Evolutionary conservation across 2,113 vertebrate species (phyloP).

Genomic region (Anguilla rostrata): DNA sequence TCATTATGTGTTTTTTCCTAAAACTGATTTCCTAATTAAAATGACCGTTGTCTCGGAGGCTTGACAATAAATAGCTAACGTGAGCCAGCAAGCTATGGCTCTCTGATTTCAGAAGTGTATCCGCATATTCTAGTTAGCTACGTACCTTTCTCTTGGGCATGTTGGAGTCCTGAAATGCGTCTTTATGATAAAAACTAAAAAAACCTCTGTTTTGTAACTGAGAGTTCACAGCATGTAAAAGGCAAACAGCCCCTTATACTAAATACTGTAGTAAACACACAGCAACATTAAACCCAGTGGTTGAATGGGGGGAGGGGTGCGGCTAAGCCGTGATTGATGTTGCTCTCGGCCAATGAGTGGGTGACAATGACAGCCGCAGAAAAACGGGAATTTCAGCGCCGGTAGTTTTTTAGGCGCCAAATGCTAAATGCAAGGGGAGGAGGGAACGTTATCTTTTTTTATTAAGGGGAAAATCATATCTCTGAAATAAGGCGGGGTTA

Average conservation of each 20-base stretch:
- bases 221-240: slow-evolving; percentile 71
- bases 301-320: slow-evolving; percentile 77
- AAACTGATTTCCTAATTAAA: slow-evolving; percentile 64
- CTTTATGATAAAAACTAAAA: slow-evolving; percentile 62
- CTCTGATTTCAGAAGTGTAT: slow-evolving; percentile 52
- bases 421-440: slow-evolving; percentile 61
- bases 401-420: slow-evolving; percentile 69
- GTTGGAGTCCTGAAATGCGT: slow-evolving; percentile 65
- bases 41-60: slow-evolving; percentile 67
- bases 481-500: not conserved
- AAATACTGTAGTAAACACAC: slow-evolving; percentile 80
- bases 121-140: slow-evolving; percentile 45
- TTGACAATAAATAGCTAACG: slow-evolving; percentile 60
- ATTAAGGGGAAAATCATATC: not conserved
- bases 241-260: slow-evolving; percentile 74
- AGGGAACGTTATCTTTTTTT: slow-evolving; percentile 40
- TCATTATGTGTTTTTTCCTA: slow-evolving; percentile 34
- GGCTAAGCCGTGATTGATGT: slow-evolving; percentile 73
- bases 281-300: slow-evolving; percentile 73
- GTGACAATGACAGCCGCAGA: slow-evolving; percentile 59
- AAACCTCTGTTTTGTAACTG: slow-evolving; percentile 57
- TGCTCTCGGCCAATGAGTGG: slow-evolving; percentile 63
- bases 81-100: slow-evolving; percentile 42
- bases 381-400: slow-evolving; percentile 71
- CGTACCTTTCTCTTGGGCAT: slow-evolving; percentile 84